Evolutionary conservation across 2,888 invertebrate species (phyloP), one percentile per base, ranked within the genome.

Genomic region (Diarsia brunnea): DNA sequence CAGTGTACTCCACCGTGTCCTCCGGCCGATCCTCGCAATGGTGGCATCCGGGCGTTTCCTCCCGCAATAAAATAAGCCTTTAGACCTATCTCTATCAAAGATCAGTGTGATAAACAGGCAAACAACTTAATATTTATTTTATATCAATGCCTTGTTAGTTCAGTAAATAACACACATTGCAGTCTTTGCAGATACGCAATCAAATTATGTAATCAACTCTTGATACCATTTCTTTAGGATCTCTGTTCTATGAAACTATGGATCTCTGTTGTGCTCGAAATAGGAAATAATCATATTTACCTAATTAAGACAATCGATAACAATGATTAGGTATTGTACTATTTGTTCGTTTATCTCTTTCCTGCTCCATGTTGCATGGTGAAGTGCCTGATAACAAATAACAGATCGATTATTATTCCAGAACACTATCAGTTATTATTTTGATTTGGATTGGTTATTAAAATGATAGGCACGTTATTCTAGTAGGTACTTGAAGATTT

Each of bases 351-450:
- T 49, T 76, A 73, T 76, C 60, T 75, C 61, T 73, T 80, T 72
- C 58, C 73, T 80, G 65, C 55, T 66, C 19, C 55, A 63, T 82
- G 45, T 43, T 68, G 19, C 27, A 61, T 66, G 63, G 58, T 76
- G 68, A 64, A 73, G 75, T 69, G n/a, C 21, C 43, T 74, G 82
- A 76, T 78, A 86, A 61, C 51, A 21, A 66, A 74, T 43, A 78
- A 75, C 60, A 60, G 69, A 61, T 51, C n/a, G 16, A 66, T 75
- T 75, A 63, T 67, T 66, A 69, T 60, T 53, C 79, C 49, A 66
- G 43, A 65, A 49, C 49, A n/a, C 12, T 60, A 51, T 70, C n/a
- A 31, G 55, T 38, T 66, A 63, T 47, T 21, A 31, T 38, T 64
- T 67, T 67, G n/a, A 80, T 63, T 74, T 3, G 3, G 4, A 63